phyloP scores from a whole-genome alignment of 2,797 vertebrate species.

The Eulemur mongoz region DNA sequence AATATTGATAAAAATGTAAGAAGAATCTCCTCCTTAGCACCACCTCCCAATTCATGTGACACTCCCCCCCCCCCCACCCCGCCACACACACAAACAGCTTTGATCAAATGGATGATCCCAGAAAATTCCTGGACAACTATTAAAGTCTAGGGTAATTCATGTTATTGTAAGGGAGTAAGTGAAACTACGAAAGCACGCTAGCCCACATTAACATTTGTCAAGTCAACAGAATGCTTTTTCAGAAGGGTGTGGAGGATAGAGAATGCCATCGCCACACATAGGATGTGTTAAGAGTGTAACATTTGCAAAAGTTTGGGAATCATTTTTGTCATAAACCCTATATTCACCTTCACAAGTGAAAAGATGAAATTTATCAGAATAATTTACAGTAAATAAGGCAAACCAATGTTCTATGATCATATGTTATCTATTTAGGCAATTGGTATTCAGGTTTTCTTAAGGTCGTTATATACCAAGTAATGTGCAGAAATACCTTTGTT shows the following conservation, averaged over 20 bases:
- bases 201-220: neutral
- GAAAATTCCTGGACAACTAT: neutral
- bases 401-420: conserved; percentile 35
- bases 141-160: neutral
- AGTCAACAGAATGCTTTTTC: neutral
- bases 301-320: neutral
- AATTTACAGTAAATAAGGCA: neutral
- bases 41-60: neutral
- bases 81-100: neutral
- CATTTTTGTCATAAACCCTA: conserved; percentile 24
- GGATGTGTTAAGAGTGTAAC: neutral
- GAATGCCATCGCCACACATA: neutral
- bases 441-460: conserved; percentile 28
- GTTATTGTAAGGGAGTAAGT: neutral
- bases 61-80: no score
- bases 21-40: neutral
- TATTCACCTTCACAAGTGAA: neutral
- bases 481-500: conserved; percentile 82
- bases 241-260: neutral
- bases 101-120: neutral
- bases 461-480: conserved; percentile 3
- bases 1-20: neutral
- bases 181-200: conserved; percentile 3
- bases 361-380: conserved; percentile 38
- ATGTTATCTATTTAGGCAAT: neutral